Evolutionary conservation across 2,888 invertebrate genomes (phyloP), one percentile per base, ranked within the genome.

Genomic region (Choreutis nemorana): DNA sequence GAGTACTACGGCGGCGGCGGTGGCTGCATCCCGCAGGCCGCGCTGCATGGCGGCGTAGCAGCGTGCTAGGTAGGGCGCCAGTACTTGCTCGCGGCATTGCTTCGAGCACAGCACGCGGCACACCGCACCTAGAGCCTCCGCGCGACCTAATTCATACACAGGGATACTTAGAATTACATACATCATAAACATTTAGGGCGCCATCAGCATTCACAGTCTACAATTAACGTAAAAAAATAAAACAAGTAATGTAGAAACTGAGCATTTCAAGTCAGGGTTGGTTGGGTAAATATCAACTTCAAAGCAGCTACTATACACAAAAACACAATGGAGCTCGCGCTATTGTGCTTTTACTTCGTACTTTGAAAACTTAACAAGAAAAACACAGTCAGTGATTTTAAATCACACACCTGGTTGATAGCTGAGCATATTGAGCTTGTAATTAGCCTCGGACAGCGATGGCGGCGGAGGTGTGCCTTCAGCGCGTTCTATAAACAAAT

Each of bases 21-120:
- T 80, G 53, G 83, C 82, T 27, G 84, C 81, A 42, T 87, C 83
- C 44, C 86, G 81, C 12, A 97, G 82, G 1, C 96, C 97, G 61
- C 94, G 91, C 48, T 90, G 90, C 38, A 99, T 71, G 3, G 94
- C 92, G 49, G 95, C 86, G 68, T 96, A 97, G 73, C 97, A 95
- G 27, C 97, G 83, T 6, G 97, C 94, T 48, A 97, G 81, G 77
- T 98, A 98, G 1, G 90, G 91, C 1, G 96, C 93, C 30, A 94
- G 79, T 45, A 99, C 94, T 54, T 91, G 90, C 75, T 97, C 97
- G 22, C 92, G 91, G 1, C 95, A 94, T 67, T 94, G 94, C 71
- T 96, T 96, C 0, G 97, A 90, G 64, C 95, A 97, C 61, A 99
- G 90, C 55, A 98, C 94, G 48, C 97, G 85, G 64, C 98, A 98